phyloP scores from a whole-genome alignment of 2,113 vertebrate species.

The Bagarius yarrelli region DNA sequence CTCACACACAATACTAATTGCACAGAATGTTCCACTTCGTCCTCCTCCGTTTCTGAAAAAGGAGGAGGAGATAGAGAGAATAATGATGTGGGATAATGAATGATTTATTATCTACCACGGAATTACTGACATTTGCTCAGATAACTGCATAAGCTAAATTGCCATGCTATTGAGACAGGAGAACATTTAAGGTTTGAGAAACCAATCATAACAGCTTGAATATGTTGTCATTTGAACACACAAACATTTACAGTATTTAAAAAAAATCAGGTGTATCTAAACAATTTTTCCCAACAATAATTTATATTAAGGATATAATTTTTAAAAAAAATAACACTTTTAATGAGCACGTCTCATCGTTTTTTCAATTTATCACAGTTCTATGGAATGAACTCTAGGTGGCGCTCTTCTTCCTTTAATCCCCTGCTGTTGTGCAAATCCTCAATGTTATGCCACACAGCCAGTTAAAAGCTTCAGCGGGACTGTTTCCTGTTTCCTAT shows the following conservation, averaged over 20 bases:
- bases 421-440: background rate
- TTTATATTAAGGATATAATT: no score
- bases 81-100: background rate
- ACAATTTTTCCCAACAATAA: background rate
- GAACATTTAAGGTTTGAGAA: background rate
- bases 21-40: constrained; percentile 92
- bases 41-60: constrained; percentile 81
- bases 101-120: background rate
- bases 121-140: background rate
- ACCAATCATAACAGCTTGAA: background rate
- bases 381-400: constrained; percentile 36
- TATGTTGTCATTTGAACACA: background rate
- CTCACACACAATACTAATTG: constrained; percentile 96
- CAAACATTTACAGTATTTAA: background rate
- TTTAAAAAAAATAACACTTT: no score
- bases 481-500: constrained; percentile 46
- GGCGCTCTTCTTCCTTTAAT: constrained; percentile 44
- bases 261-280: background rate
- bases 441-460: constrained; percentile 8
- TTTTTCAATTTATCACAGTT: background rate
- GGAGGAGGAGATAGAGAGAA: background rate
- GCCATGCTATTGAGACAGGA: background rate
- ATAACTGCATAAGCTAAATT: background rate
- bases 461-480: constrained; percentile 18
- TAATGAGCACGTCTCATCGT: background rate